A percentile compares a stretch with the other conserved stretches of the same genome.
phyloP scores from a whole-genome alignment of 2,113 vertebrate genomes.

The Nestor notabilis region DNA sequence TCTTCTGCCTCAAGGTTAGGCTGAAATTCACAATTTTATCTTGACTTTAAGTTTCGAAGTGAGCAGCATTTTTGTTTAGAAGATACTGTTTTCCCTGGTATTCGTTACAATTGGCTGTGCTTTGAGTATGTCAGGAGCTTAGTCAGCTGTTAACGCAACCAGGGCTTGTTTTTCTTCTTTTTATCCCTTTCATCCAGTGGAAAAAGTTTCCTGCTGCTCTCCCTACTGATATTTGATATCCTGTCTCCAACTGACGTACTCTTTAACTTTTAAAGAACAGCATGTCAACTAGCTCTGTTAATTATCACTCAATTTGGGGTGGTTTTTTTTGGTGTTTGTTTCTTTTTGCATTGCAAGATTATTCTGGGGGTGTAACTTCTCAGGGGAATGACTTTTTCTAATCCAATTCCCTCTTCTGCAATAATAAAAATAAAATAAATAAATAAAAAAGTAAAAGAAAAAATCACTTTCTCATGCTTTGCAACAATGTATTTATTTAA shows the following conservation, averaged over 20 bases:
- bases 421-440: background rate
- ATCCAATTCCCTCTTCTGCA: background rate
- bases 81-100: background rate
- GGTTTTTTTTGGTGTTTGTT: no score
- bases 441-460: background rate
- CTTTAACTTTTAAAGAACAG: conserved; percentile 47
- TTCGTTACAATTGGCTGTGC: background rate
- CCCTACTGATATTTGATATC: conserved; percentile 45
- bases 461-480: background rate
- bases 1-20: background rate
- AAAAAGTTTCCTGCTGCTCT: conserved; percentile 45
- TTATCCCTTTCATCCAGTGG: conserved; percentile 22
- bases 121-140: background rate
- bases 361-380: background rate
- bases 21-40: background rate
- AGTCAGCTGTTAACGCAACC: conserved; percentile 25
- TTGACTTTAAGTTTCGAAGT: background rate
- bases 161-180: conserved; percentile 54
- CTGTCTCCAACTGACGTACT: background rate
- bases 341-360: background rate
- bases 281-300: background rate
- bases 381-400: background rate
- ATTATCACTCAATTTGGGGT: background rate
- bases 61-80: background rate
- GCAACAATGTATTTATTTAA: background rate